phyloP scores from a whole-genome alignment of 2,113 vertebrate genomes.

The Silurus glanis region DNA sequence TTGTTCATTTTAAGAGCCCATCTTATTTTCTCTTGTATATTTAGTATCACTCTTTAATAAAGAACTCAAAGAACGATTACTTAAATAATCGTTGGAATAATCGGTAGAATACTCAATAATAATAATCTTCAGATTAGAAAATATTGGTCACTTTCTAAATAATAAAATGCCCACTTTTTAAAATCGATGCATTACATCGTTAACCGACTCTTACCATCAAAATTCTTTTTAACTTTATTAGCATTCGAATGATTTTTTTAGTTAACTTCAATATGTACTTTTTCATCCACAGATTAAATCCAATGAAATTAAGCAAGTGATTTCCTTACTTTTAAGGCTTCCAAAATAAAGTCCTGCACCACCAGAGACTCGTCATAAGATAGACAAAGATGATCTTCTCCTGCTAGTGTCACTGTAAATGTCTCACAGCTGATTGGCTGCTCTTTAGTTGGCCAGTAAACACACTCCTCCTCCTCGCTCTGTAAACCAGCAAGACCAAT shows the following conservation, averaged over 20 bases:
- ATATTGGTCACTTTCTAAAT: too few relatives aligned
- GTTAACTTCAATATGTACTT: neutral
- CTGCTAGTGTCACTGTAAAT: slow-evolving; percentile 86
- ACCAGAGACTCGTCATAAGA: slow-evolving; percentile 88
- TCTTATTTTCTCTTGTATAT: too few relatives aligned
- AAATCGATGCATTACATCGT: too few relatives aligned
- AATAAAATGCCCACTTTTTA: too few relatives aligned
- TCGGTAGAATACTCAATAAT: too few relatives aligned
- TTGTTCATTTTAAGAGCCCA: too few relatives aligned
- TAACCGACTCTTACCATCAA: too few relatives aligned
- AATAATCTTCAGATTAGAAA: too few relatives aligned
- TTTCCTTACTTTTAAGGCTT: slow-evolving; percentile 84
- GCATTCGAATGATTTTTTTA: neutral
- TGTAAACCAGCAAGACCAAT: slow-evolving; percentile 24
- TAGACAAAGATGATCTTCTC: slow-evolving; percentile 84
- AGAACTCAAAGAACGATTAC: too few relatives aligned
- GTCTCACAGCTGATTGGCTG: slow-evolving; percentile 83
- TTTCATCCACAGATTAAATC: neutral
- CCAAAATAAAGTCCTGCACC: slow-evolving; percentile 88
- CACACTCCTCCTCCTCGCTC: slow-evolving; percentile 78
- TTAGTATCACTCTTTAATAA: too few relatives aligned
- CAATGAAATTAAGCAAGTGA: too few relatives aligned
- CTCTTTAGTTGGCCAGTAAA: slow-evolving; percentile 86
- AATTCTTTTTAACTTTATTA: neutral
- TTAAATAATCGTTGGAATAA: too few relatives aligned